phyloP scores from a whole-genome alignment of 2,113 vertebrate species.

The Sebastes schlegelii region DNA sequence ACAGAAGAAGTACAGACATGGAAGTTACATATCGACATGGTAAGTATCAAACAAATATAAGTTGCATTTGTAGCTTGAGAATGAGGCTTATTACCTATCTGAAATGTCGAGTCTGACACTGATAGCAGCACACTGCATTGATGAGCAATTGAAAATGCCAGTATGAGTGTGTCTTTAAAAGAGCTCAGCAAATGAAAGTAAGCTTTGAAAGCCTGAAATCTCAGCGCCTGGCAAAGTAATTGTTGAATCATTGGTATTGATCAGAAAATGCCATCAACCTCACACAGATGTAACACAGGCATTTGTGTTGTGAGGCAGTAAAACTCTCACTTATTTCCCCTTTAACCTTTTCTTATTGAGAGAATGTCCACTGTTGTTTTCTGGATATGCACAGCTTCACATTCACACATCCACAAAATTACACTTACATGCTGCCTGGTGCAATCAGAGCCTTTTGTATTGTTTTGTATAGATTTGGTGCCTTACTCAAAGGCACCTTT shows the following conservation, averaged over 20 bases:
- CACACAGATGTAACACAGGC: conserved; percentile 30
- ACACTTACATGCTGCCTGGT: background rate
- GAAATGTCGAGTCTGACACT: conserved; percentile 24
- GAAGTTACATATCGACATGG: no score
- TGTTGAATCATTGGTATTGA: conserved; percentile 51
- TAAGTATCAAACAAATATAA: background rate
- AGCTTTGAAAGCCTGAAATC: conserved; percentile 25
- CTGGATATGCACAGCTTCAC: conserved; percentile 25
- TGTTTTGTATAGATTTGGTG: background rate
- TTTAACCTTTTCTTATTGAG: conserved; percentile 22
- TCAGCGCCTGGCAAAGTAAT: conserved; percentile 34
- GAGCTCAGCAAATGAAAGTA: conserved; percentile 2
- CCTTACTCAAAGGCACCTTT: background rate
- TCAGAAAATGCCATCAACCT: conserved; percentile 50
- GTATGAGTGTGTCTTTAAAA: conserved; percentile 35
- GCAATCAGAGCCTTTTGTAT: conserved; percentile 23
- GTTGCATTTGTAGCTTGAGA: background rate
- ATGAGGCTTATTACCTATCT: conserved; percentile 13
- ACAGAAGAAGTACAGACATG: background rate
- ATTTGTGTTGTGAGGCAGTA: conserved; percentile 18
- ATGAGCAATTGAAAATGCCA: conserved; percentile 49
- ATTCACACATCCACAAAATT: conserved; percentile 3
- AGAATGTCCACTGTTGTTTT: conserved; percentile 10
- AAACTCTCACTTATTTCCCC: conserved; percentile 21
- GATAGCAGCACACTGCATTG: conserved; percentile 23